These are phyloP conservation scores for Pelecanoides urinatrix DNA, from an alignment of 2,113 vertebrate genomes.

Conservation along the genomic window DNA sequence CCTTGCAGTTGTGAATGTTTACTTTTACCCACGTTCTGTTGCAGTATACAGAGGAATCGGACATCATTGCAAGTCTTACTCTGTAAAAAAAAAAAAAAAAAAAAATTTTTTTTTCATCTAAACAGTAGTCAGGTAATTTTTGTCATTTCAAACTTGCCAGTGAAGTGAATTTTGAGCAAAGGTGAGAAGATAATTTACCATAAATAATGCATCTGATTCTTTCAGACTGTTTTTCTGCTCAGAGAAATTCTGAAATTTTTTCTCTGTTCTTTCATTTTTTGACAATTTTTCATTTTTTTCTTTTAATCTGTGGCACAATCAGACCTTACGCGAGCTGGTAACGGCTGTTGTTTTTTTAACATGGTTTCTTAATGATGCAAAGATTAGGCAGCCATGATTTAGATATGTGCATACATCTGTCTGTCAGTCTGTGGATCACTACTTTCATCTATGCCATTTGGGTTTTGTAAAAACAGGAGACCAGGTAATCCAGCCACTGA, in stretches of 20 bases:
- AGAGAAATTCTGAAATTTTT: not conserved
- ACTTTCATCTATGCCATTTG: not conserved
- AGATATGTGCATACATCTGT: not conserved
- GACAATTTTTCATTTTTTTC: not conserved
- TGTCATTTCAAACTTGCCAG: not conserved
- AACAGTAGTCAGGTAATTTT: not conserved
- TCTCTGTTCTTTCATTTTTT: not conserved
- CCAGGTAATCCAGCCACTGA: not conserved
- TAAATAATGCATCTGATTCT: not conserved
- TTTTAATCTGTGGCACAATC: not conserved
- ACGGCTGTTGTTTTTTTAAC: not conserved
- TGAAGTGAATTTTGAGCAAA: not conserved
- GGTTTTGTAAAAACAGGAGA: not conserved
- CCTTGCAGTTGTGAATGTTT: not conserved
- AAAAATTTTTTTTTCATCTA: no score
- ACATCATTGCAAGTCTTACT: not conserved
- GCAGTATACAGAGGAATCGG: not conserved
- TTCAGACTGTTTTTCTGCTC: not conserved
- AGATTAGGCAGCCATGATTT: not conserved
- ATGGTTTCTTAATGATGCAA: not conserved
- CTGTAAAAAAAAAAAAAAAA: not conserved
- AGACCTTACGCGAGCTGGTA: not conserved
- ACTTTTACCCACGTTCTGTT: not conserved
- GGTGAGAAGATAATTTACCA: not conserved
- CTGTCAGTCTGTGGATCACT: not conserved